Base-by-base conservation (phyloP, 1,140 invertebrate genomes). In the Scaptomyza pallida region DNA sequence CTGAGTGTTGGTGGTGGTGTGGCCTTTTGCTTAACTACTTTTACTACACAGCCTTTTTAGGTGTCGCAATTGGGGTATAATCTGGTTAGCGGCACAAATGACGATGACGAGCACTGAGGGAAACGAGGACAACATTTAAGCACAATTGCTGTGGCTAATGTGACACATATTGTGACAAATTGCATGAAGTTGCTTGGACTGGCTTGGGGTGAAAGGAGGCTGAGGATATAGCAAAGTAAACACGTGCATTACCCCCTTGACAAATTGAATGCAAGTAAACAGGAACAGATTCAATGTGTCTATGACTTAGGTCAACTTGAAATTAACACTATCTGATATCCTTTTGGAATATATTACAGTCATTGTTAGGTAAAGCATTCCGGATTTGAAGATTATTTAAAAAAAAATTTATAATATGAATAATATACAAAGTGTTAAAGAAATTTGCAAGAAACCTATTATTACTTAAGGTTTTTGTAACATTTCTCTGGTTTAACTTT, bases 121-220 rank as follows among this genome's bases (percentile, higher is more conserved):
- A 21, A 44, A 23, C 44, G 71, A 67, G 62, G 57, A 64, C 48
- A 75, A 75, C 63, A 72, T 81, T 88, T 88, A 88, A 88, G 61
- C 78, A 79, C 83, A 91, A 90, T 91, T 90, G 88, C 89, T 90
- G 89, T 90, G 80, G 70, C 86, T 91, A 91, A 91, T 91, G 88
- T 90, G 90, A 91, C 90, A 91, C 90, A 91, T 91, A 91, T 91
- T 91, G 90, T 91, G 90, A 91, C 90, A 91, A 91, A 91, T 91
- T 89, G 72, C 90, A 75, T 70, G 40, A 77, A 77, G 67, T 61
- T 77, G 80, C 65, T 26, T 40, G 45, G 9, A 17, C 33, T 40
- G 3, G 43, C 33, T 40, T 5, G 43, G 45, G 37, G 12, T 12
- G 26, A 21, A 19, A 41, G 3, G n/a, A 13, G 47, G 52, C 13